Evolutionary conservation across 2,797 vertebrate genomes (phyloP), one percentile per base, ranked within the genome.

Genomic region (Decapterus maruadsi): DNA sequence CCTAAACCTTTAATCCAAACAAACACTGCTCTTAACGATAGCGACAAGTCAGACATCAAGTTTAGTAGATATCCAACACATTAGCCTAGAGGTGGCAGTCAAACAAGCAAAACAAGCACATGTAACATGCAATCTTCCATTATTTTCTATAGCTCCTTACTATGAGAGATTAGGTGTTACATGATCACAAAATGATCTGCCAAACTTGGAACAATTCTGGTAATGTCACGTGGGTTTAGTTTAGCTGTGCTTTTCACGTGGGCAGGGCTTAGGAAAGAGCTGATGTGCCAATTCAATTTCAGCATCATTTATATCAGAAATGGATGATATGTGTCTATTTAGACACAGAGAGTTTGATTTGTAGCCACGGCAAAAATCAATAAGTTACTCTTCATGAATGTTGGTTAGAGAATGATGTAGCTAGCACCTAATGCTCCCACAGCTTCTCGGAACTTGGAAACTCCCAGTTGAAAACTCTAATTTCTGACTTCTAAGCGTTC

Each of bases 11-110:
- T 1, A 29, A 68, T 46, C 29, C 58, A 75, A 83, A 88, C 80
- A 87, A 84, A 84, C 75, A 74, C 63, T 19, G 65, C 8, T 14
- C 67, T 83, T 87, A 75, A 84, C 77, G 75, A 74, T 74, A 45
- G 26, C 26, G 1, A 26, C 67, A 66, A 58, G 62, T 80, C 68
- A 59, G 36, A 46, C 14, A 31, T 60, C 31, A 64, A 45, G 45
- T 53, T 31, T 6, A 34, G 29, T 31, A 26, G 19, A 66, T 54
- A 16, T 68, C 45, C 51, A 74, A 74, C 69, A 79, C 63, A 34
- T 11, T 8, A 60, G 48, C 42, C 40, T 36, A 17, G 36, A 75
- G 62, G 57, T 64, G 46, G 43, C 12, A 58, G 66, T 63, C 42
- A 59, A 64, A n/a, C n/a, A n/a, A n/a, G n/a, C 45, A 65, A 57